phyloP scores from a whole-genome alignment of 2,888 invertebrate genomes.

The Fragum whitleyi region DNA sequence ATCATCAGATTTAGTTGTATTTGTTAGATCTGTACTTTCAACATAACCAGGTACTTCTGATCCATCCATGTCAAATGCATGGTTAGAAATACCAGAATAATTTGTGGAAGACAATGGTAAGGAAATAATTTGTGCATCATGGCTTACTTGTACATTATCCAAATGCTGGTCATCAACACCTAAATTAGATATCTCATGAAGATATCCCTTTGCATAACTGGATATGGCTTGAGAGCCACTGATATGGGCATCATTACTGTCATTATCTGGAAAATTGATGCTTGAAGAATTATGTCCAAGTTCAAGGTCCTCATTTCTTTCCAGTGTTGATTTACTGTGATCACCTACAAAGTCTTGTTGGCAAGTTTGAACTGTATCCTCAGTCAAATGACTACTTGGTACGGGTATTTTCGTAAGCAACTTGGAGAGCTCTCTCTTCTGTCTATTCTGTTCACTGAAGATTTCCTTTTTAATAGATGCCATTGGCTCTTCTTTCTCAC shows the following conservation, averaged over 20 bases:
- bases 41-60: too few species aligned
- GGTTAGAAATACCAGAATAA: background rate
- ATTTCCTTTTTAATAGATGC: background rate
- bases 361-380: background rate
- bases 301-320: background rate
- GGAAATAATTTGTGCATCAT: background rate
- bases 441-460: background rate
- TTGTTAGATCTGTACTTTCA: too few species aligned
- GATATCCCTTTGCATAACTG: background rate
- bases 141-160: background rate
- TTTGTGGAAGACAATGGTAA: background rate
- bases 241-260: background rate
- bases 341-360: background rate
- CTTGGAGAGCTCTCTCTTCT: background rate
- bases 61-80: background rate
- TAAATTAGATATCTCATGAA: background rate
- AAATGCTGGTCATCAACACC: background rate
- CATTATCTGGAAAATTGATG: background rate
- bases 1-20: too few species aligned
- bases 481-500: too few species aligned
- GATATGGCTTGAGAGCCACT: background rate
- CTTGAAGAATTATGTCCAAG: background rate
- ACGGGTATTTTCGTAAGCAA: background rate
- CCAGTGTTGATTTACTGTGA: background rate
- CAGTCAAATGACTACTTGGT: background rate